Base-by-base conservation (phyloP, 2,113 vertebrate species). In the Nanorana parkeri region DNA sequence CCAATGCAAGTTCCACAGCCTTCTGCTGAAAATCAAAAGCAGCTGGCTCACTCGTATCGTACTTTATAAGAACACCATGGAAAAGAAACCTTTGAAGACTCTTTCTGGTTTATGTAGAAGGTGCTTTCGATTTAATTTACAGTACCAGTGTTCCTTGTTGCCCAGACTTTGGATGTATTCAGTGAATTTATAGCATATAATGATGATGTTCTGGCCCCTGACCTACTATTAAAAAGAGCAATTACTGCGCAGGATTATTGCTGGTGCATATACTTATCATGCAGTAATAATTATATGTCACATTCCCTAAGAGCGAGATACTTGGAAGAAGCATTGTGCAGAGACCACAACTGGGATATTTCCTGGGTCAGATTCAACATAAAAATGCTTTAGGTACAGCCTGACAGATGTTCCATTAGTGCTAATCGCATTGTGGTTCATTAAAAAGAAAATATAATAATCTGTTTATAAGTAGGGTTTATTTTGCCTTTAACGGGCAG, bases 1-100 rank as follows among this genome's bases (percentile, higher is more conserved):
- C 17, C 17, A 36, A 54, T 15, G 68, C 41, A 36, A 73, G 58
- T 65, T 81, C 68, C 23, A 66, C 76, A 28, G 23, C 21, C 24
- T 68, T 76, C 47, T 65, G 67, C 64, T 66, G 61, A 75, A 75
- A 83, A 83, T 83, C 52, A 83, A 74, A 76, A 83, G 72, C 80
- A 83, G 51, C 58, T 83, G 71, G 29, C 15, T n/a, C 72, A 11
- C 71, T 81, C 10, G 19, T 54, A 72, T 73, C 26, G 52, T 28
- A n/a, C 21, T 80, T 71, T 54, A 80, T 51, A 72, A 54, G 56
- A 81, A 72, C 23, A 72, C 68, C 28, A 81, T 58, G 26, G 61
- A 67, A 74, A 75, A 67, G 60, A 67, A 74, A 41, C 51, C 71
- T 74, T 74, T 76, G 69, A 83, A 83, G 63, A 74, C 11, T 82